phyloP scores from a whole-genome alignment of 2,113 vertebrate species.

The Phaetusa simplex region DNA sequence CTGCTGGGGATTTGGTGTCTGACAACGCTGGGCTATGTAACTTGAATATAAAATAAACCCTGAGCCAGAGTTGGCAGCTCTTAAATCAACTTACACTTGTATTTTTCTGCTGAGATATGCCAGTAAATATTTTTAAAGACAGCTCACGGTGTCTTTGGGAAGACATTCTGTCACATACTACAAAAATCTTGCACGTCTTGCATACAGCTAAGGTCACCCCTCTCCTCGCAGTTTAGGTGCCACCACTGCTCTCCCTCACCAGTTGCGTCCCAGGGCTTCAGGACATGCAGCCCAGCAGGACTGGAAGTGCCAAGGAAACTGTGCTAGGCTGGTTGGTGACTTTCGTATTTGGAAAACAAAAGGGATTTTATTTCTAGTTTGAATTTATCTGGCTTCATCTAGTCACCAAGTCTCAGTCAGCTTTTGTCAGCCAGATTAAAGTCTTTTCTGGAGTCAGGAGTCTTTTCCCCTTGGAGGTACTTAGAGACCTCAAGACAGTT shows the following conservation, averaged over 20 bases:
- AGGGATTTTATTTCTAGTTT: slow-evolving; percentile 17
- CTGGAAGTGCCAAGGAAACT: neutral
- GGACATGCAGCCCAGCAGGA: neutral
- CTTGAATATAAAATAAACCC: slow-evolving; percentile 37
- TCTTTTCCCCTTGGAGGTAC: neutral
- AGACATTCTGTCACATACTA: neutral
- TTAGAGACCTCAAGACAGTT: neutral
- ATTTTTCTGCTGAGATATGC: slow-evolving; percentile 21
- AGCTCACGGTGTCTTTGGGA: neutral
- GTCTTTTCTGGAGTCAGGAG: neutral
- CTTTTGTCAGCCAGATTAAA: neutral
- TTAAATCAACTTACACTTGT: slow-evolving; percentile 28
- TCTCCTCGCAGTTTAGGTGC: neutral
- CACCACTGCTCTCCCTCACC: neutral
- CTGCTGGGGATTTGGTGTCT: neutral
- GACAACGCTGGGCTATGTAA: neutral
- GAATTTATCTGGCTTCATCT: neutral
- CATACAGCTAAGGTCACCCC: neutral
- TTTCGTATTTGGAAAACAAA: neutral
- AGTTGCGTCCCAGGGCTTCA: neutral
- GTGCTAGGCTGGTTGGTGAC: neutral
- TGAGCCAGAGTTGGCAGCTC: slow-evolving; percentile 17
- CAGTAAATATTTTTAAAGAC: slow-evolving; percentile 26
- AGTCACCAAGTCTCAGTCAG: neutral
- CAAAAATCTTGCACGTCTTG: neutral